Evolutionary conservation across 2,888 invertebrate genomes (phyloP).

Genomic region (Hesperia comma): DNA sequence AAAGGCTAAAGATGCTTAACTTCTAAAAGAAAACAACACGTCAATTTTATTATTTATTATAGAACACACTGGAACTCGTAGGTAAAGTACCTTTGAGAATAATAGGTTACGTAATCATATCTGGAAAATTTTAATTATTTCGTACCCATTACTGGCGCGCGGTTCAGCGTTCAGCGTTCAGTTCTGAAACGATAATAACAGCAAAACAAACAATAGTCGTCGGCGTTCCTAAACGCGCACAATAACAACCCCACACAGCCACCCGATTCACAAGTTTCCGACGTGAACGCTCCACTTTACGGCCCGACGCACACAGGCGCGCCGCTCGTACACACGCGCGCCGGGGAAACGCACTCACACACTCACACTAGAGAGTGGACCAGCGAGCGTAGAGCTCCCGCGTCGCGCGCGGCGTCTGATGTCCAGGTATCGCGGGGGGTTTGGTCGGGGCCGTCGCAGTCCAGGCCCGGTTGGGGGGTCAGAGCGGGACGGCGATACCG

Average conservation of each 20-base stretch:
- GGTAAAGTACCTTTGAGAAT: neutral
- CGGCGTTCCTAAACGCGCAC: conserved; percentile 62
- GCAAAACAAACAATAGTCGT: conserved; percentile 73
- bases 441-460: conserved; percentile 50
- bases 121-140: conserved; percentile 39
- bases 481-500: conserved; percentile 53
- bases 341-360: conserved; percentile 72
- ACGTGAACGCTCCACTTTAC: conserved; percentile 68
- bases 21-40: neutral
- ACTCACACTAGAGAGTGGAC: conserved; percentile 37
- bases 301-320: conserved; percentile 57
- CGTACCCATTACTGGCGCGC: conserved; percentile 45
- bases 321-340: conserved; percentile 56
- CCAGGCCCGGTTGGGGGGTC: conserved; percentile 51
- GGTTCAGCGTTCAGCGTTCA: conserved; percentile 45
- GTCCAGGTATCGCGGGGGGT: conserved; percentile 39
- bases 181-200: conserved; percentile 69
- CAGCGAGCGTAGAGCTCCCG: conserved; percentile 55
- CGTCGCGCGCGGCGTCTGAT: conserved; percentile 48
- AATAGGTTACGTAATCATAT: conserved; percentile 33
- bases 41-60: neutral
- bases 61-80: neutral
- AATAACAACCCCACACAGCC: conserved; percentile 66
- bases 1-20: conserved; percentile 4
- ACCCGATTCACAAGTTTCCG: conserved; percentile 78